phyloP scores from a whole-genome alignment of 64 coral and sea anemone species.

The Actinia tenebrosa region DNA sequence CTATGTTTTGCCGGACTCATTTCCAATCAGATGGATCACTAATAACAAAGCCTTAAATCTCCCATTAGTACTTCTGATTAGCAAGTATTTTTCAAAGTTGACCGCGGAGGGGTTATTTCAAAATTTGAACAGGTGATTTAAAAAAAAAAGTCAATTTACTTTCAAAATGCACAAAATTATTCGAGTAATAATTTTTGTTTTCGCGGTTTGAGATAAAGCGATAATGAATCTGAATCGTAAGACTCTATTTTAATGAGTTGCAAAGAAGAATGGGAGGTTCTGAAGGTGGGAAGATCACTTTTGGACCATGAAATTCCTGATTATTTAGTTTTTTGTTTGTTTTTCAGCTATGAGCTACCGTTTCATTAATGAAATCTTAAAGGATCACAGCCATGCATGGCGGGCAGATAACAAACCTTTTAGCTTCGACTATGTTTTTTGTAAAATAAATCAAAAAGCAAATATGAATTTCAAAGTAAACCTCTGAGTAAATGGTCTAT shows the following conservation, averaged over 20 bases:
- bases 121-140: neutral
- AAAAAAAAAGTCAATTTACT: neutral
- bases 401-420: neutral
- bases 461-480: neutral
- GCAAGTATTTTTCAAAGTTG: neutral
- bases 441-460: neutral
- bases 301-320: neutral
- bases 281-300: neutral
- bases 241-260: neutral
- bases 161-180: neutral
- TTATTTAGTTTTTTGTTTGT: neutral
- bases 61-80: neutral
- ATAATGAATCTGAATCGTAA: neutral
- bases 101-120: neutral
- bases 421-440: neutral
- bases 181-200: neutral
- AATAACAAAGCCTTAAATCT: constrained; percentile 6
- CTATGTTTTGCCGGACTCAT: neutral
- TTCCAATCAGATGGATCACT: neutral
- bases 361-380: neutral
- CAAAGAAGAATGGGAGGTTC: neutral
- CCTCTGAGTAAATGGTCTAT: too few species aligned
- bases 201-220: neutral
- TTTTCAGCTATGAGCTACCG: neutral
- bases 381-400: neutral